Base-by-base conservation (phyloP, 1,140 invertebrate species). In the Drosophila tani region DNA sequence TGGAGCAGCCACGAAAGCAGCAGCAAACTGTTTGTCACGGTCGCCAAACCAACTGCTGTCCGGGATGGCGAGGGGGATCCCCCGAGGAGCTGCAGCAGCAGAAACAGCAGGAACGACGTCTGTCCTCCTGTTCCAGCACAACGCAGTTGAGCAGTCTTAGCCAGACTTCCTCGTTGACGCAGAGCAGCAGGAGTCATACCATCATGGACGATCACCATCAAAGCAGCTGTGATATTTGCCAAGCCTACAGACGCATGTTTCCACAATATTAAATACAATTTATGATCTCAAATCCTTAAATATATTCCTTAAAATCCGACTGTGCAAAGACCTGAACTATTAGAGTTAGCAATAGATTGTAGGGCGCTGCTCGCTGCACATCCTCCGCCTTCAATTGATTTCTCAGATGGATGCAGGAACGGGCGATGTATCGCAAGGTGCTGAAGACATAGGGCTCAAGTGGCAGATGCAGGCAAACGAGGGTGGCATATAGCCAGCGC, bases 381-480 rank as follows among this genome's bases (percentile, higher is more conserved):
- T 91, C 79, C 11, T 82, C 57, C 1, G 38, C 47, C 14, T 51
- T 41, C 19, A 93, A 41, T 50, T 73, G 53, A 32, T 90, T 82
- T 5, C 92, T 66, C 3, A 83, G 49, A 11, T 73, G 49, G 19
- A 92, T 79, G 58, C 85, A 91, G 41, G 76, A 59, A 9, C 92
- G 81, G 5, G 81, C 92, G 24, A 93, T 91, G 7, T 75, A 77
- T 0, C 92, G 75, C 55, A 93, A 55, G 0, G 86, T 91, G 57
- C 88, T 92, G 35, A 79, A 91, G 15, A 92, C 91, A 59, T 91
- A 53, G 1, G 92, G 92, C 62, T 92, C 92, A 40, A 93, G 56
- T 0, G 92, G 92, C 41, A 93, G 59, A 46, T 93, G 87, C 11
- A 93, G 62, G 11, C 91, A 92, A 8, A 80, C 79, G 19, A 93